Conservation (phyloP, 1,140 invertebrate genomes). For the Diorhabda carinulata region DNA sequence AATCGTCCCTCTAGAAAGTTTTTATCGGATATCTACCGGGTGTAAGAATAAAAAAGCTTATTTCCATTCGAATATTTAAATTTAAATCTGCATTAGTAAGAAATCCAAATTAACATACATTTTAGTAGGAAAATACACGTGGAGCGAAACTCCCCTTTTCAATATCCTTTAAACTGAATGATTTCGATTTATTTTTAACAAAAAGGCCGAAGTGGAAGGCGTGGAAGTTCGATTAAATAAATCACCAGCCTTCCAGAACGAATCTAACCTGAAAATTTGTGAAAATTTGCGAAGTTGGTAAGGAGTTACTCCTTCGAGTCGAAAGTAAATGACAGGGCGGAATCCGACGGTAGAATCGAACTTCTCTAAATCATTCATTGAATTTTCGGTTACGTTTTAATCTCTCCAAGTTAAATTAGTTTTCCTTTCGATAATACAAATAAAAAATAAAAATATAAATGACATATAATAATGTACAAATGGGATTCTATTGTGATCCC, state of each 20-base stretch:
- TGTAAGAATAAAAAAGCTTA: too few species aligned
- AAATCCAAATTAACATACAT: neutral
- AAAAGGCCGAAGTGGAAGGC: neutral
- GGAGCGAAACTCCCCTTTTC: neutral
- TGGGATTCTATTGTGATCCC: too few species aligned
- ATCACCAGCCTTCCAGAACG: conserved; percentile 4
- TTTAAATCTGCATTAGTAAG: too few species aligned
- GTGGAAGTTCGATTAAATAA: neutral
- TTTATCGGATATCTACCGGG: too few species aligned
- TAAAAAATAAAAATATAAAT: conserved; percentile 1
- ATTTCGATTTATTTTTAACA: conserved; percentile 1
- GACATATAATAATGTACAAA: neutral
- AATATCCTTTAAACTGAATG: neutral
- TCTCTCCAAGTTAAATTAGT: neutral
- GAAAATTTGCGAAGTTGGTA: conserved; percentile 5
- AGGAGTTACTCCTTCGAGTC: neutral
- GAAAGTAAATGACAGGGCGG: conserved; percentile 6
- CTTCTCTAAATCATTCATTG: neutral
- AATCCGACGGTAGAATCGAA: neutral
- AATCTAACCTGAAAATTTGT: conserved; percentile 10
- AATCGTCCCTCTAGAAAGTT: too few species aligned
- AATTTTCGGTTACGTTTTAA: neutral
- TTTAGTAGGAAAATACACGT: neutral
- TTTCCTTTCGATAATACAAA: neutral
- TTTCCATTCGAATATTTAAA: too few species aligned